phyloP scores from a whole-genome alignment of 2,888 invertebrate species.

The Eledona agricola region DNA sequence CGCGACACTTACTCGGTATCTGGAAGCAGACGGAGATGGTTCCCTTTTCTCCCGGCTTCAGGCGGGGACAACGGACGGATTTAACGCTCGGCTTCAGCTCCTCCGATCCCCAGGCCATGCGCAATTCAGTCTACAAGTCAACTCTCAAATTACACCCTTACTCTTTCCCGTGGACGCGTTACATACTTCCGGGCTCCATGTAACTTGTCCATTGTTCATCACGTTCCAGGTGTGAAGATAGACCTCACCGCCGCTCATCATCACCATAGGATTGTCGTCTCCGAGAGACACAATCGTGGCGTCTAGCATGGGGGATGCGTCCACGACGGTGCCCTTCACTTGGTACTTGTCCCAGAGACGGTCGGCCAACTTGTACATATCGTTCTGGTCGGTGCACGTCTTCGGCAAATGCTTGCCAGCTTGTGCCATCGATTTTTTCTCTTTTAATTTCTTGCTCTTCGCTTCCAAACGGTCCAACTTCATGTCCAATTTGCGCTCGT shows the following conservation, averaged over 20 bases:
- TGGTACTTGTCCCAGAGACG: no score
- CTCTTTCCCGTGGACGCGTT: no score
- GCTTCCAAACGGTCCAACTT: slow-evolving; percentile 61
- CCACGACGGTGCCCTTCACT: no score
- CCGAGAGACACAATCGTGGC: no score
- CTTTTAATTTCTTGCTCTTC: slow-evolving; percentile 60
- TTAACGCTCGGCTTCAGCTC: slow-evolving; percentile 55
- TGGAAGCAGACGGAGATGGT: slow-evolving; percentile 54
- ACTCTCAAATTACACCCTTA: slow-evolving; percentile 8
- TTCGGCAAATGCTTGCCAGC: no score
- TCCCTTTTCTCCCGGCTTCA: slow-evolving; percentile 59
- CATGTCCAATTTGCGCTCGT: slow-evolving; percentile 56
- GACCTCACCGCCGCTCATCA: slow-evolving; percentile 58
- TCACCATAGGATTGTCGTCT: slow-evolving; percentile 35
- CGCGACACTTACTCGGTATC: slow-evolving; percentile 56
- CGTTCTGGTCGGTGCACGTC: no score
- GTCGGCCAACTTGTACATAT: no score
- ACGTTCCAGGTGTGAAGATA: slow-evolving; percentile 61
- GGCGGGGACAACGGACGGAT: slow-evolving; percentile 54
- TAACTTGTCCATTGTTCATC: slow-evolving; percentile 56
- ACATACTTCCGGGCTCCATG: slow-evolving; percentile 58
- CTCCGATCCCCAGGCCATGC: slow-evolving; percentile 61
- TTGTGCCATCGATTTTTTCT: no score
- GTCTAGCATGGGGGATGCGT: no score
- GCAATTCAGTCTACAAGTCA: slow-evolving; percentile 57